These are phyloP conservation scores for Zele albiditarsus DNA, from an alignment of 2,888 invertebrate genomes.

Conservation along the genomic window DNA sequence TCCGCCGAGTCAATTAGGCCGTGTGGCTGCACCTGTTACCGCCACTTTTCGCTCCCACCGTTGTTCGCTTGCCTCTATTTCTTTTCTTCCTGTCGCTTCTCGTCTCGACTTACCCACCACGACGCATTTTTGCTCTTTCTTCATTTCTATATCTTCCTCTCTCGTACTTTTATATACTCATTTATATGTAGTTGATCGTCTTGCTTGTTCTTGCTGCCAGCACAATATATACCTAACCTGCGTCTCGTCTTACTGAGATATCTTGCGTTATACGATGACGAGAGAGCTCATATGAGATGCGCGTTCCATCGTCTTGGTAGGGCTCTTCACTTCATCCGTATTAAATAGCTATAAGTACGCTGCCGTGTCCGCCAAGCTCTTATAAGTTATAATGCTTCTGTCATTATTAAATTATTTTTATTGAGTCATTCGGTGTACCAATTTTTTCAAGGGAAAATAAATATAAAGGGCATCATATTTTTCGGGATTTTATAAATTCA, in stretches of 20 bases:
- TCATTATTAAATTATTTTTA: constrained; percentile 12
- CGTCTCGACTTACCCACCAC: constrained; percentile 45
- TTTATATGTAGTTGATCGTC: background rate
- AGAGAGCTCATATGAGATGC: background rate
- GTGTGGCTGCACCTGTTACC: constrained; percentile 54
- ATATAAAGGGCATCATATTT: no score
- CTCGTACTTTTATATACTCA: background rate
- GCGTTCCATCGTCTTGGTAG: constrained; percentile 3
- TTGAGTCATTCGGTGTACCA: no score
- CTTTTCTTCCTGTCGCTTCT: constrained; percentile 48
- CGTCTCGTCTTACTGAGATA: constrained; percentile 44
- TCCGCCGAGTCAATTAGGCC: constrained; percentile 58
- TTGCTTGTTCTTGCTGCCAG: background rate
- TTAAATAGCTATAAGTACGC: background rate
- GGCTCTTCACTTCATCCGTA: background rate
- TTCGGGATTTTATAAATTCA: no score
- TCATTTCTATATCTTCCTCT: background rate
- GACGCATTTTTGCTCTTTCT: constrained; percentile 42
- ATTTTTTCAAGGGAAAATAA: no score
- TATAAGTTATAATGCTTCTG: constrained; percentile 30
- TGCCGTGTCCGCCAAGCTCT: background rate
- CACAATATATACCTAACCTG: background rate
- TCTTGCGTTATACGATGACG: constrained; percentile 42
- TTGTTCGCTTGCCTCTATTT: constrained; percentile 42
- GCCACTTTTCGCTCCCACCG: constrained; percentile 40